Percentiles rank a stretch among this genome's conserved stretches.
phyloP scores from a whole-genome alignment of 2,797 vertebrate species.

The Hafferia zeledoni region DNA sequence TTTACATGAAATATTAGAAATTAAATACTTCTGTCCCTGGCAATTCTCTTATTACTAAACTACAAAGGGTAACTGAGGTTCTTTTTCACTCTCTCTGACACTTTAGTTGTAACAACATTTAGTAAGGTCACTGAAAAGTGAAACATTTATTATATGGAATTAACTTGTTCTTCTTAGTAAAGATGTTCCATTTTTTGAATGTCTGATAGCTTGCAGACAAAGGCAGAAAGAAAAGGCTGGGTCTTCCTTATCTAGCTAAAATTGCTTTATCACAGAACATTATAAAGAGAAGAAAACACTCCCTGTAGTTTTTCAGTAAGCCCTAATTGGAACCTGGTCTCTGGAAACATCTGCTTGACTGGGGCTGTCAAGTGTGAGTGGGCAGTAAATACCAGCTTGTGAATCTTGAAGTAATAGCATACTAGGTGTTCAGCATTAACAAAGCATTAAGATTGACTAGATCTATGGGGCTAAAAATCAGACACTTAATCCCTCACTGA shows the following conservation, averaged over 20 bases:
- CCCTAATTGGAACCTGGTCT: not conserved
- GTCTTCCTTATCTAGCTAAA: not conserved
- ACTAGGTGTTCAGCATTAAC: not conserved
- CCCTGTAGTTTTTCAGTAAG: not conserved
- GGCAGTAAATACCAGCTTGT: not conserved
- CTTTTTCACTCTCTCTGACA: not conserved
- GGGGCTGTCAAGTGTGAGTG: not conserved
- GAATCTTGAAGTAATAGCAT: fast-evolving
- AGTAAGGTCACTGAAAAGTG: not conserved
- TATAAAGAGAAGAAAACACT: not conserved
- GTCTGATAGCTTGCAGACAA: not conserved
- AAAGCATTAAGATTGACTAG: not conserved
- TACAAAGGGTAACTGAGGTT: not conserved
- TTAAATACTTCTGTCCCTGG: not conserved
- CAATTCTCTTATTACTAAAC: not conserved
- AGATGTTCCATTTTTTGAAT: not conserved
- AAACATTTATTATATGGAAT: not conserved
- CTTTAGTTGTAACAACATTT: not conserved
- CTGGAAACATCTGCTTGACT: not conserved
- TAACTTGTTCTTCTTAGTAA: not conserved
- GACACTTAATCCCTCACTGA: not conserved
- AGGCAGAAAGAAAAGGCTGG: not conserved
- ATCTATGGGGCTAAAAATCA: not conserved
- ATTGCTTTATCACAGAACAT: not conserved
- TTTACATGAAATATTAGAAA: not conserved